phyloP scores from a whole-genome alignment of 2,113 vertebrate genomes.

The Athene cunicularia region DNA sequence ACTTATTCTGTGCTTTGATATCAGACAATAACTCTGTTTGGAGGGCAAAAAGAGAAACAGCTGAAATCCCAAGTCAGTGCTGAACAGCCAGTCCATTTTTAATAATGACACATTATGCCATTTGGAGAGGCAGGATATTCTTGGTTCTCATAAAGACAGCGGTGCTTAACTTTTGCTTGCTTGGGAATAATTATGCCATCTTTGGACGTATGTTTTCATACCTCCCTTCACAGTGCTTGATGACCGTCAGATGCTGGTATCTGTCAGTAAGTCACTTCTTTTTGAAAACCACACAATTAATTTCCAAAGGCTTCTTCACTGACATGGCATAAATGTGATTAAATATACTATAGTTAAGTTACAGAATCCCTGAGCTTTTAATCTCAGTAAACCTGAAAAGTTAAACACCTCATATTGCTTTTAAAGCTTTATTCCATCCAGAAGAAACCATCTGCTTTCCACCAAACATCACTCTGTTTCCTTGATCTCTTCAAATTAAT shows the following conservation, averaged over 20 bases:
- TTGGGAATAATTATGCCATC: background rate
- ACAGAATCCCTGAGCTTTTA: slow-evolving; percentile 39
- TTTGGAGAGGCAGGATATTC: background rate
- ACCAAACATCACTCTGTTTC: slow-evolving; percentile 39
- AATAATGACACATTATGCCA: background rate
- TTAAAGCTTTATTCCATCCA: slow-evolving; percentile 31
- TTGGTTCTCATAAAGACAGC: background rate
- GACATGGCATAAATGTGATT: slow-evolving; percentile 4
- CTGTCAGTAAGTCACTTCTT: background rate
- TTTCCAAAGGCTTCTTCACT: background rate
- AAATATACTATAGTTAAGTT: slow-evolving; percentile 23
- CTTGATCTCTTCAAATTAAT: slow-evolving; percentile 67
- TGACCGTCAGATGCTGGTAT: background rate
- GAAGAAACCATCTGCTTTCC: slow-evolving; percentile 58
- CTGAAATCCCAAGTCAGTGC: background rate
- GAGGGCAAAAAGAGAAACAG: background rate
- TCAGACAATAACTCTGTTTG: background rate
- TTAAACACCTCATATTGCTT: slow-evolving; percentile 22
- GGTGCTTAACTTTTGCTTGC: background rate
- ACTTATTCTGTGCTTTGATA: background rate
- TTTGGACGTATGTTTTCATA: background rate
- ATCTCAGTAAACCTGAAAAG: slow-evolving; percentile 42
- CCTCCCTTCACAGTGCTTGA: background rate
- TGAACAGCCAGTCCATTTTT: background rate
- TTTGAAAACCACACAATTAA: background rate